Percentiles rank a stretch among this genome's conserved stretches.
phyloP scores from a whole-genome alignment of 2,113 vertebrate species.

The Malurus cyaneus region DNA sequence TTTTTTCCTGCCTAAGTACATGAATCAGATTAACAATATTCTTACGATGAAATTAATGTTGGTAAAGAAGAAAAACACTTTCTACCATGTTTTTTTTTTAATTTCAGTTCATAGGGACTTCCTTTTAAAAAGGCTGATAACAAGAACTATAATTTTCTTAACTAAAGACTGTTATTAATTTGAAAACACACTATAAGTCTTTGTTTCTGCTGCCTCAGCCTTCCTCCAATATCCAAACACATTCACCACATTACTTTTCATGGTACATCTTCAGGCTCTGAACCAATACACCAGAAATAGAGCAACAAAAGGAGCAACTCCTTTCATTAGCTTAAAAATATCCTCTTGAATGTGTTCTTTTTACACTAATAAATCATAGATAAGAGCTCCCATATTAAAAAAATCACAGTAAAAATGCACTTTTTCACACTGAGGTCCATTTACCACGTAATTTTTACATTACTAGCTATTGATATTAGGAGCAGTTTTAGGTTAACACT shows the following conservation, averaged over 20 bases:
- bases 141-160: not conserved
- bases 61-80: slow-evolving; percentile 26
- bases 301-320: not conserved
- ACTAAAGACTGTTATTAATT: not conserved
- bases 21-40: slow-evolving; percentile 68
- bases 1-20: slow-evolving; percentile 67
- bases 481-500: not conserved
- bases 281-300: not conserved
- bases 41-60: slow-evolving; percentile 64
- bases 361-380: not conserved
- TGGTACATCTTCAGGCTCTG: not conserved
- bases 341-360: not conserved
- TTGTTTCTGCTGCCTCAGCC: not conserved
- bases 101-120: not conserved
- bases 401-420: not conserved
- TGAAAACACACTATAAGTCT: not conserved
- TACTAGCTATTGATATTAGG: not conserved
- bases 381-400: not conserved
- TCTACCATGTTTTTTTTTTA: slow-evolving; percentile 4
- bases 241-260: not conserved
- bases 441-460: not conserved
- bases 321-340: not conserved
- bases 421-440: not conserved
- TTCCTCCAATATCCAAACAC: not conserved
- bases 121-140: not conserved